Evolutionary conservation across 2,113 vertebrate species (phyloP), one percentile per base, ranked within the genome.

Genomic region (Epinephelus moara): DNA sequence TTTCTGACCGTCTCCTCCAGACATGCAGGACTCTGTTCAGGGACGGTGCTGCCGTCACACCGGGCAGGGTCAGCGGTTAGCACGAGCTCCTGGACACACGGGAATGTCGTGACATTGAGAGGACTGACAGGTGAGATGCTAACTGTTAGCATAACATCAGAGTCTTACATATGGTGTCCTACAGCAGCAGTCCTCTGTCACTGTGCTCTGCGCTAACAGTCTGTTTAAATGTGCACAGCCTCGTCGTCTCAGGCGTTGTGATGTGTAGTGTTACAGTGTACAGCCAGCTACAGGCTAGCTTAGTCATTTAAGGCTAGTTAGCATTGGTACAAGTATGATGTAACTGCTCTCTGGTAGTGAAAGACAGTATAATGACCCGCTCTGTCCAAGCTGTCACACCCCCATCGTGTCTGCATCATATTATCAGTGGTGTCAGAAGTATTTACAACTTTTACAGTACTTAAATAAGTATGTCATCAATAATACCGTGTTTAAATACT

Each of bases 21-120:
- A 89, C 56, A 77, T 61, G 68, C 64, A 5, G 81, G 63, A 3
- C 33, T 40, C 3, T 45, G 47, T 25, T 56, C 72, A 3, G 55
- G 70, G 18, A 21, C 75, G 2, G 2, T 8, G 2, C 42, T 17
- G 6, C 74, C 19, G 72, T 21, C 27, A 5, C 84, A 69, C 11
- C 70, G 61, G 25, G 73, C 79, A 49, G 19, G 47, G 33, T 21
- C 13, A 14, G 62, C 70, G 12, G 78, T 23, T 0, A 12, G 55
- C 55, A 21, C 17, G 52, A 78, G 83, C 80, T 70, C 80, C 23
- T 70, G 85, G 85, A 81, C 82, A 23, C 80, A 52, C 11, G 37
- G 72, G 71, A 64, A 75, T 60, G 56, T 1, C 12, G 87, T 94
- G 94, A 95, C 94, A 95, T 95, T 94, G 93, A 90, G 59, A 23